These are phyloP conservation scores for Clamator glandarius DNA, from an alignment of 2,797 vertebrate genomes.

Conservation along the genomic window DNA sequence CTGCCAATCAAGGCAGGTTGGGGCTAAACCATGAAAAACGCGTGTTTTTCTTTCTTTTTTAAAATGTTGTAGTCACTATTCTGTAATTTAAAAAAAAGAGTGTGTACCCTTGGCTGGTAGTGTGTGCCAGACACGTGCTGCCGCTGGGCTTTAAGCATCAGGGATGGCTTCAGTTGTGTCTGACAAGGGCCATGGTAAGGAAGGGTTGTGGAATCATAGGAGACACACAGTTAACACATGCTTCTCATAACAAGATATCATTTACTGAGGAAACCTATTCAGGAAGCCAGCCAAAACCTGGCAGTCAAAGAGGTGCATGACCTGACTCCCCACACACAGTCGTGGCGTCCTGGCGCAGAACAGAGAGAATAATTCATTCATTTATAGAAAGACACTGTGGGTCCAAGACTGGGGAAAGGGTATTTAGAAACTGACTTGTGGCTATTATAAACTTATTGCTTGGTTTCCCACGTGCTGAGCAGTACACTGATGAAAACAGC, in stretches of 20 bases:
- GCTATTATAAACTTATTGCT: neutral
- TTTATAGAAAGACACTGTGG: neutral
- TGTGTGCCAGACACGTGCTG: neutral
- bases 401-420: neutral
- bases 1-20: no score
- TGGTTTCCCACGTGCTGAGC: neutral
- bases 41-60: neutral
- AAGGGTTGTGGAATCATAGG: neutral
- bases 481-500: neutral
- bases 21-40: no score
- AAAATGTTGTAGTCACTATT: neutral
- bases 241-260: rapidly evolving
- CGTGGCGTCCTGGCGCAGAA: rapidly evolving
- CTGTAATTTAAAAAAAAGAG: neutral
- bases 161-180: neutral
- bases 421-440: neutral
- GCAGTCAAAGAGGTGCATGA: neutral
- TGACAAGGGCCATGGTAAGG: neutral
- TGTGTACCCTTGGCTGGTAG: neutral
- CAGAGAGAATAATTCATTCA: neutral
- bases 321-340: rapidly evolving
- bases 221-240: rapidly evolving
- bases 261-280: neutral
- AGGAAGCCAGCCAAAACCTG: neutral
- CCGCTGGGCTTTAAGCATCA: rapidly evolving